These are phyloP conservation scores for Columba guinea DNA, from an alignment of 2,797 vertebrate species.

Conservation along the genomic window DNA sequence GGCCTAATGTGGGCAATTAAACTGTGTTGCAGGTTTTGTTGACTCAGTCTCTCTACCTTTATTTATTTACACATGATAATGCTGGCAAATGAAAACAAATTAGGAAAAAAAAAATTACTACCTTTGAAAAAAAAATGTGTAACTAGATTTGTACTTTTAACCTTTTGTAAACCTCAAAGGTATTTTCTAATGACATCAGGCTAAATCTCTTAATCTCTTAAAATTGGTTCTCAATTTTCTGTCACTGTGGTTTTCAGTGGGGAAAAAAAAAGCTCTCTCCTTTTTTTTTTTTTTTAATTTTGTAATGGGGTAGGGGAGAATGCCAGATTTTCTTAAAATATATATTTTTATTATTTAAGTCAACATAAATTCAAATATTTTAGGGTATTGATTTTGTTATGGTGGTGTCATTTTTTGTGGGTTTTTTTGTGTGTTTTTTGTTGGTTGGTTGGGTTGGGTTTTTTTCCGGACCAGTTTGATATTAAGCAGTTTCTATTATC, in stretches of 20 bases:
- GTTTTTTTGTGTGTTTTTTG: too few species aligned
- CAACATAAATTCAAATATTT: neutral
- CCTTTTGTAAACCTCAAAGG: neutral
- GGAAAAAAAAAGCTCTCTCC: neutral
- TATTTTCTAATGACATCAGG: neutral
- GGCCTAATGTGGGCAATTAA: neutral
- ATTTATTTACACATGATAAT: slow-evolving; percentile 3
- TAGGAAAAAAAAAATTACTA: neutral
- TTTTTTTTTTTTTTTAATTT: neutral
- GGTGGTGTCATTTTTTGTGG: neutral
- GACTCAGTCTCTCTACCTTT: neutral
- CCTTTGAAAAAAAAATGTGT: neutral
- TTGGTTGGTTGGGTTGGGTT: neutral
- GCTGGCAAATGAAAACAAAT: neutral
- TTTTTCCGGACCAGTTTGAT: neutral
- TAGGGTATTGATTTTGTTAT: neutral
- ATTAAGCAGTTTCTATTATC: neutral
- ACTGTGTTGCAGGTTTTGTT: neutral
- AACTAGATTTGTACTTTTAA: neutral
- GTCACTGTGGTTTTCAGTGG: neutral
- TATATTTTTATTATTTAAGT: neutral
- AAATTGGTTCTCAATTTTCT: neutral
- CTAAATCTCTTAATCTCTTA: neutral
- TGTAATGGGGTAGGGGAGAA: neutral
- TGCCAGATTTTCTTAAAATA: neutral